phyloP scores from a whole-genome alignment of 2,113 vertebrate genomes.

The Pipa parva region DNA sequence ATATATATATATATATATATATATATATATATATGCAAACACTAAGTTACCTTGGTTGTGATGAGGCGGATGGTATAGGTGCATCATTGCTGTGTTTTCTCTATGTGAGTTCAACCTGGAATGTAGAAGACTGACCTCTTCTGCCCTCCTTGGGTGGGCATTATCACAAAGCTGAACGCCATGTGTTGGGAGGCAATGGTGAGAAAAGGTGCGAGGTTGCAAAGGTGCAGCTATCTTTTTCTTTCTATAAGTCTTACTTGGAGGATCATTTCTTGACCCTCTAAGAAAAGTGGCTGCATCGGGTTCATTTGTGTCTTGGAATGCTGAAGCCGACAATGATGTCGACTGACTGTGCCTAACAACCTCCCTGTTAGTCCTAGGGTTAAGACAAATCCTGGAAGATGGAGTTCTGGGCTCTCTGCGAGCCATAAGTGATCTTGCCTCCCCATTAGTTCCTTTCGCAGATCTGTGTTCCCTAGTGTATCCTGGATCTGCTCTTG shows the following conservation, averaged over 20 bases:
- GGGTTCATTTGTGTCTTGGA: constrained; percentile 13
- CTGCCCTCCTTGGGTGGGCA: constrained; percentile 1
- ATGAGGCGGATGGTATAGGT: constrained; percentile 35
- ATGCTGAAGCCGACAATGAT: constrained; percentile 6
- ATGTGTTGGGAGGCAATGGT: constrained; percentile 1
- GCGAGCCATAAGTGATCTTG: constrained; percentile 35
- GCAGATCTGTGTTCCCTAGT: constrained; percentile 19
- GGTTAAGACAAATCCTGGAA: constrained; percentile 14
- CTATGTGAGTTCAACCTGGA: constrained; percentile 15
- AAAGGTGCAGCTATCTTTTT: constrained; percentile 14
- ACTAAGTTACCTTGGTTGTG: constrained; percentile 17
- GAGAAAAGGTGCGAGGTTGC: neutral
- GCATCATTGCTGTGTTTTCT: constrained; percentile 34
- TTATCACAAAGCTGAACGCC: constrained; percentile 24
- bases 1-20: no score
- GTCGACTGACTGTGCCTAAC: constrained; percentile 12
- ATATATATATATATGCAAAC: no score
- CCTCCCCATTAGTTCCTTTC: constrained; percentile 39
- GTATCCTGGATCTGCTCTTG: constrained; percentile 7
- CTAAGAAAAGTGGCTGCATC: constrained; percentile 7
- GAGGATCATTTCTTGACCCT: constrained; percentile 11
- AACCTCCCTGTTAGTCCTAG: constrained; percentile 14
- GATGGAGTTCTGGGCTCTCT: constrained; percentile 22
- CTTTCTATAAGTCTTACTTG: constrained; percentile 29
- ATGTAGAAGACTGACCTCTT: constrained; percentile 5